Evolutionary conservation across 2,888 invertebrate genomes (phyloP), one percentile per base, ranked within the genome.

Genomic region (Thelaira solivaga): DNA sequence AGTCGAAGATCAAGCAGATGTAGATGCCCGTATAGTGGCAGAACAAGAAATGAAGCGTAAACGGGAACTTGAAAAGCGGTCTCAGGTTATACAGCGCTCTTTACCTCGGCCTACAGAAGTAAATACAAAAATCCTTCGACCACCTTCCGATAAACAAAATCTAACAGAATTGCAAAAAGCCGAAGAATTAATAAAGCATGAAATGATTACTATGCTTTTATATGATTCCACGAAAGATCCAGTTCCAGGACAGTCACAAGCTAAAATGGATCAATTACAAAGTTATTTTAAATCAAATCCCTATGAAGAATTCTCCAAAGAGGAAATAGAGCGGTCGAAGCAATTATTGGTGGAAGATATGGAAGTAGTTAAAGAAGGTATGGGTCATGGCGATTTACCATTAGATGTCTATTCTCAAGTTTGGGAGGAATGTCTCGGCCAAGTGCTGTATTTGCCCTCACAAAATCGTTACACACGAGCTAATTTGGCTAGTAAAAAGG

Each of bases 201-300:
- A 99, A 91, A 98, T 99, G 97, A 92, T 97, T 80, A 94, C 95
- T 22, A 97, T 99, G 97, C 90, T 97, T 82, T 95, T 97, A 83
- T 96, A 94, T 84, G 98, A 99, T 89, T 93, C 95, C 26, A 88
- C 96, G 0, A 92, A 95, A 83, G 94, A 95, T 88, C 96, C 97
- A 0, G 89, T 91, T 11, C 84, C 88, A 0, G 88, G 87, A 0
- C 86, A 87, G 47, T 86, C 87, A 2, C 88, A 87, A 81, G 87
- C 85, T 41, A 89, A 89, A 83, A 84, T 87, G 80, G 89, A 89
- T 4, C 93, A 95, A 59, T 93, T 96, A 84, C 90, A 96, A 74
- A 92, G 93, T 1, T 97, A 95, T 89, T 90, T 98, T 43, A 96
- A 97, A 82, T 93, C 95, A 79, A 93, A 96, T 90, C 95, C 96